Conservation (phyloP, 2,113 vertebrate genomes). For the Pygoscelis adeliae region DNA sequence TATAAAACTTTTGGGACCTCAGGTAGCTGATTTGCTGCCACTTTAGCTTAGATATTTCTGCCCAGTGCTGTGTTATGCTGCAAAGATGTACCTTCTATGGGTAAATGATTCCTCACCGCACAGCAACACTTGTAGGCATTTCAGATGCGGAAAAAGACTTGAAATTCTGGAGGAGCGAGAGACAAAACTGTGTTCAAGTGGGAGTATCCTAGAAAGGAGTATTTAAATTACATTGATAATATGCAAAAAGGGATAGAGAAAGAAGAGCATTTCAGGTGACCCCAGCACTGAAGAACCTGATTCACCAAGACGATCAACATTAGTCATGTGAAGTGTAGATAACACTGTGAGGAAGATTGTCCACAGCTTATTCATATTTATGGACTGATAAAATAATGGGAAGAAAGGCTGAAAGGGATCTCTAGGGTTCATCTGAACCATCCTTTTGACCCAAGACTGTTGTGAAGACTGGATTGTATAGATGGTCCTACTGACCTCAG, state of each 20-base stretch:
- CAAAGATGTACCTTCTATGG: neutral
- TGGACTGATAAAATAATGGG: neutral
- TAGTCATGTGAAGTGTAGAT: neutral
- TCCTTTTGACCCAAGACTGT: neutral
- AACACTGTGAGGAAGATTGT: neutral
- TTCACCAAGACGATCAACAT: no score
- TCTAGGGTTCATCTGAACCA: neutral
- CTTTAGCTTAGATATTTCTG: neutral
- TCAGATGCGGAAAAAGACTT: neutral
- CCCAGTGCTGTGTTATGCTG: neutral
- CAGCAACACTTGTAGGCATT: neutral
- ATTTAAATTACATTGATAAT: neutral
- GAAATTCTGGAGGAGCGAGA: neutral
- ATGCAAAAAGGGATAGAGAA: neutral
- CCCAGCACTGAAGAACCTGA: neutral
- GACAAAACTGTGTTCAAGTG: neutral
- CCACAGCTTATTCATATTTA: neutral
- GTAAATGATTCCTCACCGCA: neutral
- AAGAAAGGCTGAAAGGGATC: neutral
- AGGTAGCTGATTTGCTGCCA: neutral
- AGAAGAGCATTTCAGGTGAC: neutral
- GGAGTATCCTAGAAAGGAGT: rapidly evolving
- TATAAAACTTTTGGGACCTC: neutral
- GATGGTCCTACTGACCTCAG: neutral
- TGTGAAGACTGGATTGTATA: neutral